Evolutionary conservation across 2,113 vertebrate species (phyloP).

Genomic region (Cyrtonyx montezumae): DNA sequence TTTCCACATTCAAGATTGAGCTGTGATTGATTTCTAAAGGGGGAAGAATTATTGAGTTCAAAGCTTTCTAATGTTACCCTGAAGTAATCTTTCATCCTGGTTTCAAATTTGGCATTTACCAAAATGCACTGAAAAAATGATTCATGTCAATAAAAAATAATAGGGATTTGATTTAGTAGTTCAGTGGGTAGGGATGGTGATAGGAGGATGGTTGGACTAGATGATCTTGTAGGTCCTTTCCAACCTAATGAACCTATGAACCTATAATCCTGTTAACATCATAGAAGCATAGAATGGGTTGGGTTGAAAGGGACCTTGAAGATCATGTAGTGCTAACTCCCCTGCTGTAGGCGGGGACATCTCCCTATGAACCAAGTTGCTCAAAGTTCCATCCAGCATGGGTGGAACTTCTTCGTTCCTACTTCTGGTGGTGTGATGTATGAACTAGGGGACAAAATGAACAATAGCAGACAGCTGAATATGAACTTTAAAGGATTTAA

Average conservation of each 20-base stretch:
- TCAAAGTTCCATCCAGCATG: too few species aligned
- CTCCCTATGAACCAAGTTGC: too few species aligned
- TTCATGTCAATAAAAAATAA: background rate
- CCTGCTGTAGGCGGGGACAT: too few species aligned
- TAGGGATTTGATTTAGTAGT: too few species aligned
- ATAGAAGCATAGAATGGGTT: too few species aligned
- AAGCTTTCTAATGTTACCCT: background rate
- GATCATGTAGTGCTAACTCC: too few species aligned
- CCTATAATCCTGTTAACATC: background rate
- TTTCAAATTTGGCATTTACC: background rate
- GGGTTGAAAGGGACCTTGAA: too few species aligned
- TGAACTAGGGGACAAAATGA: background rate
- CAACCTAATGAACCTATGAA: too few species aligned
- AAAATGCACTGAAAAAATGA: background rate
- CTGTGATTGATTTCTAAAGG: background rate
- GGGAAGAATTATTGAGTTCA: background rate
- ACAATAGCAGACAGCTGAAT: background rate
- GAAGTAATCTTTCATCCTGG: background rate
- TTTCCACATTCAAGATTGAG: background rate
- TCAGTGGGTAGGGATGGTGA: too few species aligned
- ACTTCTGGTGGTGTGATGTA: background rate
- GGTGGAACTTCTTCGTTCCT: background rate
- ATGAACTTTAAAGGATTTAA: background rate
- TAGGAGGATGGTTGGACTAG: too few species aligned
- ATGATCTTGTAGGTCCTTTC: too few species aligned